Percentiles rank a stretch among this genome's conserved stretches.
Conservation (phyloP, 1,140 invertebrate genomes). For the Philaenus spumarius region DNA sequence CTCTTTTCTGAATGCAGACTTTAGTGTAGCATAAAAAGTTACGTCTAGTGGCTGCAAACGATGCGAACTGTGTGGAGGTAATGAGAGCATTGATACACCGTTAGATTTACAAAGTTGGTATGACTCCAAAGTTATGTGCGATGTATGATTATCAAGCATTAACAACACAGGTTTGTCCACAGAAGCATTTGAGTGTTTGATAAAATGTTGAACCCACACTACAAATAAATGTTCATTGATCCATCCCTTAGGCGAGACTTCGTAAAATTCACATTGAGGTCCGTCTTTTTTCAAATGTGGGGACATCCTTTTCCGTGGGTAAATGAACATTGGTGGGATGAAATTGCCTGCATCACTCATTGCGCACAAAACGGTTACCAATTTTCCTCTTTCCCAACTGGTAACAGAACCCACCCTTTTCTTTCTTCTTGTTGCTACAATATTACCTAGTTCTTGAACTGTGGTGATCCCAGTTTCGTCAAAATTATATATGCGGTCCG, state of each 20-base stretch:
- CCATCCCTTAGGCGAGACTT: slow-evolving; percentile 35
- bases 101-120: slow-evolving; percentile 33
- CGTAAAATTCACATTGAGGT: slow-evolving; percentile 31
- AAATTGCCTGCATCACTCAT: slow-evolving; percentile 33
- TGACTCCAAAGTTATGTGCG: slow-evolving; percentile 30
- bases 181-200: not conserved
- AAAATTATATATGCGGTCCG: slow-evolving; percentile 34
- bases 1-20: slow-evolving; percentile 38
- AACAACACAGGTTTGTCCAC: slow-evolving; percentile 20
- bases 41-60: slow-evolving; percentile 36
- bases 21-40: slow-evolving; percentile 37
- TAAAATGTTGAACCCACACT: slow-evolving; percentile 32
- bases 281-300: slow-evolving; percentile 30
- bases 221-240: slow-evolving; percentile 34
- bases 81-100: slow-evolving; percentile 35
- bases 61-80: slow-evolving; percentile 41
- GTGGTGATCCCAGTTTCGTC: slow-evolving; percentile 39
- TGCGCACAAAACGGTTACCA: slow-evolving; percentile 27
- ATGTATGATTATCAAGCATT: slow-evolving; percentile 37
- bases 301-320: slow-evolving; percentile 29
- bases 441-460: slow-evolving; percentile 32
- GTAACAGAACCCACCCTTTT: slow-evolving; percentile 25
- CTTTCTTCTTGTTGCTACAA: slow-evolving; percentile 15
- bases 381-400: slow-evolving; percentile 32
- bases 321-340: slow-evolving; percentile 41